Evolutionary conservation across 2,113 vertebrate genomes (phyloP).

Genomic region (Sarotherodon lohbergeri): DNA sequence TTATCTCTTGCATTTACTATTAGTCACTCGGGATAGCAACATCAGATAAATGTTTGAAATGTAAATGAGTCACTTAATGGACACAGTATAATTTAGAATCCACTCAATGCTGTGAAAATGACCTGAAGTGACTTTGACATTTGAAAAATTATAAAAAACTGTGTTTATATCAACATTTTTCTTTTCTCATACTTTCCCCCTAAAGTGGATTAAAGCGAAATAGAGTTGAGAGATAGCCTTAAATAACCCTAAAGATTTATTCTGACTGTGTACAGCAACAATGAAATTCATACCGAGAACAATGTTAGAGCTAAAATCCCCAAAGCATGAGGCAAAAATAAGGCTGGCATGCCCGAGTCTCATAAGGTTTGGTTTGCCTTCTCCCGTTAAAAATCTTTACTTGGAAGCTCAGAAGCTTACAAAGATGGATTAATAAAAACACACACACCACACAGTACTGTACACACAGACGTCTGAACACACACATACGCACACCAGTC

Average conservation of each 20-base stretch:
- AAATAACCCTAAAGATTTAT: slow-evolving; percentile 32
- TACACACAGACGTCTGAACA: background rate
- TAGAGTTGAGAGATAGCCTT: slow-evolving; percentile 12
- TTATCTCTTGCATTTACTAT: background rate
- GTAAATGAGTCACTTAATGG: slow-evolving; percentile 25
- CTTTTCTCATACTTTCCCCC: background rate
- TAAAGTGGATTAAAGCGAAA: slow-evolving; percentile 30
- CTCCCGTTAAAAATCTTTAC: slow-evolving; percentile 4
- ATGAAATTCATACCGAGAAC: slow-evolving; percentile 14
- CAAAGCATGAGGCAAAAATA: slow-evolving; percentile 39
- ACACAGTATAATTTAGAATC: slow-evolving; percentile 8
- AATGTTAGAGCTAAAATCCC: slow-evolving; percentile 35
- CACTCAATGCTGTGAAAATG: slow-evolving; percentile 5
- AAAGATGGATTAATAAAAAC: slow-evolving; percentile 22
- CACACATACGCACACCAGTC: background rate
- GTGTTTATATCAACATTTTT: slow-evolving; percentile 7
- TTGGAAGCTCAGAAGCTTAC: slow-evolving; percentile 22
- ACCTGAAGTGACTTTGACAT: background rate
- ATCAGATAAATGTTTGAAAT: slow-evolving; percentile 14
- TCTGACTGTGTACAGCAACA: slow-evolving; percentile 16
- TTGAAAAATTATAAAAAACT: background rate
- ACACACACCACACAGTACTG: background rate
- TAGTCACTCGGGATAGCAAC: background rate
- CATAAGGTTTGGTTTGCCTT: slow-evolving; percentile 13
- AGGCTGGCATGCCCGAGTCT: slow-evolving; percentile 11